Base-by-base conservation (phyloP, 1,140 invertebrate genomes). In the Oncopodura yosiiana region DNA sequence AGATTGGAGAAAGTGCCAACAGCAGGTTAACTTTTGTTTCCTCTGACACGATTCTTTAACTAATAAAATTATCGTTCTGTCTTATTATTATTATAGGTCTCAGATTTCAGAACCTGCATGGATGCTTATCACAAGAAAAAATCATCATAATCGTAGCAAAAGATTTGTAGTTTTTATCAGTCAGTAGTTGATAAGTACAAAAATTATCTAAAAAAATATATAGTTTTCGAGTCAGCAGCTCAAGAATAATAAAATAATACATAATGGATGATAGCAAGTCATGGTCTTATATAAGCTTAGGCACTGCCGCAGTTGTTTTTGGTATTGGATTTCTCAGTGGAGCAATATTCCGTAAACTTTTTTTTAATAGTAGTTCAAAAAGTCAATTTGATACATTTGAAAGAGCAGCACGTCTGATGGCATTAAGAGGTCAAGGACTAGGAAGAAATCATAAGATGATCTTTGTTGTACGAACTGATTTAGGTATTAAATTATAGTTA, bases 1-100 rank as follows among this genome's bases (percentile, higher is more conserved):
- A 67, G 91, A 94, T 65, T 94, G 90, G 90, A 80, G 90, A 65
- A 81, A 86, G 69, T 94, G 90, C 70, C 86, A 92, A 69, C 70
- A 77, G n/a, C 73, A 80, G 70, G n/a, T n/a, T n/a, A n/a, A n/a
- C n/a, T n/a, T n/a, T n/a, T n/a, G n/a, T n/a, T n/a, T n/a, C n/a
- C n/a, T n/a, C n/a, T n/a, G n/a, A n/a, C n/a, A n/a, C n/a, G n/a
- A n/a, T n/a, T n/a, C n/a, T n/a, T n/a, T n/a, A n/a, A n/a, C n/a
- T n/a, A n/a, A n/a, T n/a, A n/a, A n/a, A n/a, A n/a, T n/a, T n/a
- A n/a, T n/a, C n/a, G n/a, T n/a, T n/a, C n/a, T n/a, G n/a, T n/a
- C n/a, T n/a, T n/a, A n/a, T n/a, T n/a, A n/a, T n/a, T n/a, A n/a
- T n/a, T n/a, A n/a, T n/a, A n/a, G 21, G 83, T 92, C 0, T 76